Evolutionary conservation across 2,888 invertebrate genomes (phyloP), one percentile per base, ranked within the genome.

Genomic region (Tuberolachnus salignus): DNA sequence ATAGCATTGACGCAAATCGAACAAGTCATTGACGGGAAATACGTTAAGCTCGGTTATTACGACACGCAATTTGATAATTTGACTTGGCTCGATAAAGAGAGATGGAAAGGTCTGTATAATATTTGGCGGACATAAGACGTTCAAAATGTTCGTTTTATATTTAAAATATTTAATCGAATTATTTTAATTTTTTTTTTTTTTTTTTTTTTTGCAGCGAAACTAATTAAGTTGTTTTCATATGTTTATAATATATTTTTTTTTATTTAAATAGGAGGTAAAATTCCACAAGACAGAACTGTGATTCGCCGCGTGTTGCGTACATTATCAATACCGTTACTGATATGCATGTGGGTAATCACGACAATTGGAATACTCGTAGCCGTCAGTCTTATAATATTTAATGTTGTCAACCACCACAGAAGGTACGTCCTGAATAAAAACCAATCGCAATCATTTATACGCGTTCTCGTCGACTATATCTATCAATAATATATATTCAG

Each of bases 1-100:
- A 98, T 99, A 85, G 98, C 98, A 66, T 89, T 97, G 87, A 99
- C 98, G 42, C 97, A 98, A 87, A 96, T 99, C 83, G 99, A 99
- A 86, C 99, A 99, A 87, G 91, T 97, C 88, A 91, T 93, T 81
- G 94, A 96, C 87, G 97, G 98, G 82, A 94, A 92, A 85, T 99
- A 99, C 86, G 91, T 93, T 75, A 93, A 94, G 84, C 88, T 98
- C 74, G 99, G 98, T 19, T 97, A 95, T 86, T 98, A 97, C 86
- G 98, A 99, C 86, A 95, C 95, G 11, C 95, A 95, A 84, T 92
- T 93, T 67, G 96, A 98, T 86, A 96, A 97, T 87, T 89, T 99
- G 63, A 95, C 96, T 10, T 98, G 98, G 97, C 89, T 92, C 81
- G 92, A 94, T 84, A 89, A 90, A 84, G 96, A 97, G 86, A 90